Percentiles rank a stretch among this genome's conserved stretches.
These are phyloP conservation scores for Tetragnatha montana DNA, from an alignment of 2,888 invertebrate genomes.

Conservation along the genomic window DNA sequence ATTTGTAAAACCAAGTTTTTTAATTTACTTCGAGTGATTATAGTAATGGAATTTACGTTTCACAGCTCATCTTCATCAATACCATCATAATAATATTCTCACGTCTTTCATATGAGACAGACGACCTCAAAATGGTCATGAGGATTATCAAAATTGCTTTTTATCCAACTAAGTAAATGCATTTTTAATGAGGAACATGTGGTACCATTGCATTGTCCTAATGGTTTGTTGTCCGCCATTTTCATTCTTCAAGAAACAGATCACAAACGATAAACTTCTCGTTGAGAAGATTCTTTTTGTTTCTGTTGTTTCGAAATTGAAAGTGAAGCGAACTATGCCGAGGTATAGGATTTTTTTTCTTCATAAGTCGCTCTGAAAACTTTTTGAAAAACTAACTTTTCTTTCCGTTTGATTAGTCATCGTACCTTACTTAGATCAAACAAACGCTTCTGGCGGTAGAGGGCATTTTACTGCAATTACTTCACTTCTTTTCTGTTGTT, in stretches of 20 bases:
- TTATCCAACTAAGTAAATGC: conserved; percentile 11
- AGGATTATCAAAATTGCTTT: background rate
- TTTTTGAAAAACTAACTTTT: conserved; percentile 7
- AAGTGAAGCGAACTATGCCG: background rate
- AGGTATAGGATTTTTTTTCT: background rate
- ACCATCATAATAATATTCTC: background rate
- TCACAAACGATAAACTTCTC: background rate
- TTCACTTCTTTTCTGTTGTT: background rate
- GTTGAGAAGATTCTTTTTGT: background rate
- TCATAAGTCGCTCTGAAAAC: background rate
- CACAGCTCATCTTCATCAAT: background rate
- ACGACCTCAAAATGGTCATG: background rate
- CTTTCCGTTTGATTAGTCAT: background rate
- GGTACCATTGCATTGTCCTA: conserved; percentile 12
- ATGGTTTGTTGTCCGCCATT: conserved; percentile 3
- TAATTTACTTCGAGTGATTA: background rate
- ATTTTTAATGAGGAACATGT: conserved; percentile 37
- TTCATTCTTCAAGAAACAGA: background rate
- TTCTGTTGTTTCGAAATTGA: background rate
- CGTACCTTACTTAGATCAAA: background rate
- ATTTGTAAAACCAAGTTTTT: background rate
- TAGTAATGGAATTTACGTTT: background rate
- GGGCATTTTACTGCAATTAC: background rate
- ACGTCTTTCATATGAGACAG: background rate
- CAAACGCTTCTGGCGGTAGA: background rate